A percentile compares a stretch with the other conserved stretches of the same genome.
phyloP scores from a whole-genome alignment of 1,140 invertebrate species.

The Meloidogyne exigua region DNA sequence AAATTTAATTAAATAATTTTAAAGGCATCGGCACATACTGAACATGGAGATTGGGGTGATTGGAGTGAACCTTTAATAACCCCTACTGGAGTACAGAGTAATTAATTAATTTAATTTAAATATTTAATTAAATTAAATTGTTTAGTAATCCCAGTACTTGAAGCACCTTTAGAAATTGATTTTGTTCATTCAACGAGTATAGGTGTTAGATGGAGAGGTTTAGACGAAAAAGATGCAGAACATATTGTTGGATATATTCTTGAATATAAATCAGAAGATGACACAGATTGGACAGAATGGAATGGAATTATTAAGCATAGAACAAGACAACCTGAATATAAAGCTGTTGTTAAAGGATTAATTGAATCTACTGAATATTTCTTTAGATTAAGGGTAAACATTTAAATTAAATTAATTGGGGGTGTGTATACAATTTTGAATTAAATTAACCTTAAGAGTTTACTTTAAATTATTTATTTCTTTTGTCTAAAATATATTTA shows the following conservation, averaged over 20 bases:
- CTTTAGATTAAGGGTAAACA: conserved; percentile 53
- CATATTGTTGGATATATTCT: conserved; percentile 61
- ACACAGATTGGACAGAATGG: conserved; percentile 58
- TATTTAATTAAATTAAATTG: not conserved
- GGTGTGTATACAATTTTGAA: no score
- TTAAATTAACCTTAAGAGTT: no score
- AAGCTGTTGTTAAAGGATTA: conserved; percentile 52
- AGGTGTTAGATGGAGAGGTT: conserved; percentile 57
- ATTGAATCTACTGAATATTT: conserved; percentile 61
- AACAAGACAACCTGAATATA: conserved; percentile 50
- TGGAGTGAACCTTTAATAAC: conserved; percentile 55
- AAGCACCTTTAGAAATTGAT: conserved; percentile 55
- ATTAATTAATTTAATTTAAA: no score
- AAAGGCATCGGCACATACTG: conserved; percentile 60
- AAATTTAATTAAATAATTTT: not conserved
- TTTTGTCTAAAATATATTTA: no score
- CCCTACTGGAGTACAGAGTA: conserved; percentile 54
- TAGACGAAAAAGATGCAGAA: conserved; percentile 54
- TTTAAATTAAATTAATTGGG: no score
- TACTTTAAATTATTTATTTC: no score
- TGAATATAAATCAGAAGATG: conserved; percentile 61
- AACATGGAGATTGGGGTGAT: conserved; percentile 61
- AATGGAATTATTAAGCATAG: conserved; percentile 59
- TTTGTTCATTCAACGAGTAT: conserved; percentile 61
- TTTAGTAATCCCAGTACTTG: conserved; percentile 61